Base-by-base conservation (phyloP, 53 echinoderm and acorn worm species). In the Hippasteria phrygiana region DNA sequence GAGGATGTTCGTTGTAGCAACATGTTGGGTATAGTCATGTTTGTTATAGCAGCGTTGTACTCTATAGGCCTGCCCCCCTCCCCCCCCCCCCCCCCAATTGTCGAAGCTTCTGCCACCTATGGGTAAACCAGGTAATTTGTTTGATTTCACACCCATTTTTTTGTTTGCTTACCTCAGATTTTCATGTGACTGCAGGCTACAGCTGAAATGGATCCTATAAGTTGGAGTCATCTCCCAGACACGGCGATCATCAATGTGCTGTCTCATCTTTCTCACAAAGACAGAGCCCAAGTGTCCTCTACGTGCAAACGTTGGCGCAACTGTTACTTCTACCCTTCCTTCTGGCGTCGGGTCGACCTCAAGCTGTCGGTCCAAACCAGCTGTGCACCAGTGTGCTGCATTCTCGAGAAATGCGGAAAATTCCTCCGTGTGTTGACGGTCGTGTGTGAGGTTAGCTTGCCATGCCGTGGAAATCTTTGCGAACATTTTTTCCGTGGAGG, bases 271-370 rank as follows among this genome's bases (percentile, higher is more conserved):
- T 48, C 69, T 29, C 89, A 40, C 16, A 67, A 37, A 14, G 89
- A 78, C 66, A 48, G 79, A 69, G 79, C 69, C 17, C 70, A 38
- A 20, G 89, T 71, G 38, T 79, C 89, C 1, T 29, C 79, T 14
- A 89, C 89, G 8, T 88, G 89, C 55, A 78, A 71, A 29, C 35
- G 53, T 9, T 89, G 89, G 89, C 50, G 89, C 12, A 71, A 78
- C 43, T 89, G 89, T 34, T 79, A 89, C 79, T 89, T 70, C 56
- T 71, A 89, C 55, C 89, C 89, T 4, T 51, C 39, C 27, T 78
- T 89, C 53, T 89, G 89, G 89, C 78, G 80, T 40, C 71, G 37
- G 22, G 71, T 89, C 32, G 28, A 79, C 28, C 34, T 79, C 18
- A 48, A 16, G n/a, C 66, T 76, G 62, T 63, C 76, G 26, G 17